Base-by-base conservation (phyloP, 2,113 vertebrate genomes). In the Hyperopisus bebe region DNA sequence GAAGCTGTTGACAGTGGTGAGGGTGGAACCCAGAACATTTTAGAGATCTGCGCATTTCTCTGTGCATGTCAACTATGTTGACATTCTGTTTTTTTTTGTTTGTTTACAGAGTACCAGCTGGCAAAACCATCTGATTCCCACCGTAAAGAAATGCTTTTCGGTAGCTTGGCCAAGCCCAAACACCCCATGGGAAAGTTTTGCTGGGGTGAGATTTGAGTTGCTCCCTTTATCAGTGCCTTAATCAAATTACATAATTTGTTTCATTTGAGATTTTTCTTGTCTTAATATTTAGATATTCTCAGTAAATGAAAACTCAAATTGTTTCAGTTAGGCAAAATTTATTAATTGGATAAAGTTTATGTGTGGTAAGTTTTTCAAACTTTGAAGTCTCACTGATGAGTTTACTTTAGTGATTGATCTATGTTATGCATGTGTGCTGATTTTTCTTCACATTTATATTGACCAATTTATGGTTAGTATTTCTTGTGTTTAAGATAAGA, bases 161-260 rank as follows among this genome's bases (percentile, higher is more conserved):
- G 98, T 90, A 98, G 97, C 91, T 94, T 99, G 93, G 98, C 98
- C 89, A 98, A 95, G 92, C 94, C 96, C 47, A 97, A 96, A 88
- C 98, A 99, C 94, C 98, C 98, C 1, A 99, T 99, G 98, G 95
- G 97, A 88, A 99, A 99, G 90, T 99, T 99, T 95, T 98, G 97
- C 94, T 99, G 98, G 97, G 98, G 98, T 99, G 94, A 94, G 94
- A 88, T 44, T 89, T 86, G 90, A 90, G 35, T 77, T 39, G 74
- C 74, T 92, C 90, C 83, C 58, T 15, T 88, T 9, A 62, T 42
- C 19, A 44, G 3, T 80, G n/a, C 62, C 62, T 90, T 27, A 62
- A 31, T 19, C 13, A 77, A 17, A 19, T 77, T 27, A 74, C 66
- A 7, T 31, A 5, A 77, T 77, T 77, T 74, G 66, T 31, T 31